phyloP scores from a whole-genome alignment of 1,140 invertebrate species.

The Drosophila virilis region DNA sequence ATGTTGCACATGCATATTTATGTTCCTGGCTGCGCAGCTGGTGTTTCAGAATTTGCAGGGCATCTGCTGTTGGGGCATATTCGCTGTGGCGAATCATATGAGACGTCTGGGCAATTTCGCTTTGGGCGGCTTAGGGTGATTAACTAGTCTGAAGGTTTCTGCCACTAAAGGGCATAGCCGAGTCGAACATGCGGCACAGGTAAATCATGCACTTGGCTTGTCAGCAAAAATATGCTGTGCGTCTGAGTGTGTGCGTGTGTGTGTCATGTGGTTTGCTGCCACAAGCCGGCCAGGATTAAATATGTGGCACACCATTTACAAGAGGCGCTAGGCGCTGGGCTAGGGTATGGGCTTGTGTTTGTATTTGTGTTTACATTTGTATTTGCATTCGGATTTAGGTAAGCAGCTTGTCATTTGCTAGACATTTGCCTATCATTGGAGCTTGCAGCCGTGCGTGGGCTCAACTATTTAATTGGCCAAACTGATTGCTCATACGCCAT shows the following conservation, averaged over 20 bases:
- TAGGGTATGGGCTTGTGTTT: neutral
- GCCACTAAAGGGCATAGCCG: neutral
- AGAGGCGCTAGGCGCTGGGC: neutral
- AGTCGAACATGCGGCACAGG: neutral
- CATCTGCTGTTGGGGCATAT: neutral
- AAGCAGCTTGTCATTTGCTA: constrained; percentile 21
- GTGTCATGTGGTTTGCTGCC: constrained; percentile 15
- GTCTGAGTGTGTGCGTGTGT: neutral
- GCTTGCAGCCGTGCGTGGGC: neutral
- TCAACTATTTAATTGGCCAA: constrained; percentile 19
- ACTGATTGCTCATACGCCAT: constrained; percentile 23
- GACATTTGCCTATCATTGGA: constrained; percentile 24
- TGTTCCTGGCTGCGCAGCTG: constrained; percentile 2
- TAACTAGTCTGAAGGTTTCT: neutral
- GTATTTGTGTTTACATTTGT: neutral
- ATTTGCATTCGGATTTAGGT: neutral
- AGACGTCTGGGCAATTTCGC: neutral
- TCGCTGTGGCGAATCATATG: neutral
- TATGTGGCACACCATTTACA: constrained; percentile 29
- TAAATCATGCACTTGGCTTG: neutral
- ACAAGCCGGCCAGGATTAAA: constrained; percentile 20
- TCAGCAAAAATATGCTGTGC: constrained; percentile 1
- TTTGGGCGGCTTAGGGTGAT: no score
- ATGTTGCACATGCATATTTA: constrained; percentile 3
- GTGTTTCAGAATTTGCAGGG: neutral